Percentiles rank a stretch among this genome's conserved stretches.
Evolutionary conservation across 2,888 invertebrate species (phyloP).

Genomic region (Ophion obscuratus): DNA sequence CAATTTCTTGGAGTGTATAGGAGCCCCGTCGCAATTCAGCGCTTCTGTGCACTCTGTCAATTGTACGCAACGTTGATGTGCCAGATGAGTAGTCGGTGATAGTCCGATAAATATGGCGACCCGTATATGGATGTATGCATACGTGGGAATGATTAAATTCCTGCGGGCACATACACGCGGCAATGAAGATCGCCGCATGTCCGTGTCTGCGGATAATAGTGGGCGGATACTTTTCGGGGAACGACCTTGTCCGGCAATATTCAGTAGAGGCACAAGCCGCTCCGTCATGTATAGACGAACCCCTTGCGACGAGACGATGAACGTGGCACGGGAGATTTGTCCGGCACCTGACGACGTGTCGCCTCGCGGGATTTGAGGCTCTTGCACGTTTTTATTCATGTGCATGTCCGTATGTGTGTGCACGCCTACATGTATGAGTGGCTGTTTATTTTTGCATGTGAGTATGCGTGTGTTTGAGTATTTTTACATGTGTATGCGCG

Average conservation of each 20-base stretch:
- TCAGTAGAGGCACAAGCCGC: conserved; percentile 20
- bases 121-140: not conserved
- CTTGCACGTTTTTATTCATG: conserved; percentile 11
- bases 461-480: too few relatives aligned
- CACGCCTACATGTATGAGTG: not conserved
- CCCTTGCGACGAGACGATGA: conserved; percentile 40
- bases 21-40: too few relatives aligned
- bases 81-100: too few relatives aligned
- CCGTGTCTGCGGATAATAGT: conserved; percentile 51
- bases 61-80: too few relatives aligned
- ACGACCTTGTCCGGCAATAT: conserved; percentile 61
- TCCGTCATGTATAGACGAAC: conserved; percentile 51
- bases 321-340: conserved; percentile 29
- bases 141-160: not conserved
- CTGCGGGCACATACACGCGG: too few relatives aligned
- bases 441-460: too few relatives aligned
- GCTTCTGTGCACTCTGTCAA: too few relatives aligned
- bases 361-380: conserved; percentile 25
- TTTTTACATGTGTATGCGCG: not conserved
- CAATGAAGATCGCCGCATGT: conserved; percentile 7
- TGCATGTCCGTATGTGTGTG: not conserved
- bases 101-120: not conserved
- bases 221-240: conserved; percentile 60
- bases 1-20: too few relatives aligned
- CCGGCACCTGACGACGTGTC: conserved; percentile 58